Base-by-base conservation (phyloP, 2,888 invertebrate species). In the Cremastobaeus sp. region DNA sequence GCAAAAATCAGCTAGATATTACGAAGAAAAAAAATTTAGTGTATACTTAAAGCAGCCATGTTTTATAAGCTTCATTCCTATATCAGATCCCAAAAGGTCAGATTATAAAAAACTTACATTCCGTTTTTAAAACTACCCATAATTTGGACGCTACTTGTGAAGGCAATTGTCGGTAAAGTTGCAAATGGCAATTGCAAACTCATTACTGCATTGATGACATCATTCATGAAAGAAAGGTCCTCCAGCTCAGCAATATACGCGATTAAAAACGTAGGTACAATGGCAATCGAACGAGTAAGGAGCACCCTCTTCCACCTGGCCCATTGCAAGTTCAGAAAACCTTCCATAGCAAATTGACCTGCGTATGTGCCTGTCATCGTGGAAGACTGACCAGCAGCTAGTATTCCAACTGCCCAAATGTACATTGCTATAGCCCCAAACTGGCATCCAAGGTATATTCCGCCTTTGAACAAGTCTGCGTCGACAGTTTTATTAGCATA, bases 281-380 rank as follows among this genome's bases (percentile, higher is more conserved):
- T 96, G 18, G 96, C 96, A 78, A 96, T 94, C 3, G 92, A 90
- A 78, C 96, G 91, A 0, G 96, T 96, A 78, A 96, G 90, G 14
- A 96, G 88, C 0, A 96, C 95, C 83, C 96, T 89, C 88, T 93
- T 94, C 96, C 96, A 96, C 32, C 95, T 90, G 0, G 94, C 91
- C 96, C 96, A 96, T 80, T 92, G 92, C 11, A 96, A 89, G 83
- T 95, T 94, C 14, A 96, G 88, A 84, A 96, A 96, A 8, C 96
- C 96, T 90, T 95, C 95, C 95, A 95, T 95, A 0, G 93, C 93
- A 86, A 95, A 95, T 85, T 95, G 95, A 0, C 95, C 95, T n/a
- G 95, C 93, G 85, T 95, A 95, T 0, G 95, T 95, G 34, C 87
- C 87, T 1, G 95, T 94, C 94, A 94, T 94, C 3, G 95, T 95